These are phyloP conservation scores for Gephyroberyx darwinii DNA, from an alignment of 2,797 vertebrate genomes.

Conservation along the genomic window DNA sequence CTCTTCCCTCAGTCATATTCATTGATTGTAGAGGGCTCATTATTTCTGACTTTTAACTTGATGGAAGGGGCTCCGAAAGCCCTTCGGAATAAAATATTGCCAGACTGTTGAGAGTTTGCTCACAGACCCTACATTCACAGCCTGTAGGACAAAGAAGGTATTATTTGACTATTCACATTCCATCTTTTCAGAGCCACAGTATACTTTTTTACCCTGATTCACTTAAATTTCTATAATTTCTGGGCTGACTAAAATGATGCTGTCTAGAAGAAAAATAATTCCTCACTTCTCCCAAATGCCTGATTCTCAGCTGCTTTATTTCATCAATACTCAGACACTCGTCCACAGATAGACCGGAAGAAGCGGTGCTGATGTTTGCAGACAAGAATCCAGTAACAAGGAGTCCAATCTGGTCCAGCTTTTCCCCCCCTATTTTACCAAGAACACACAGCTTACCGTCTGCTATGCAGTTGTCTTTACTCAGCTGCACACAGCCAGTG, in stretches of 20 bases:
- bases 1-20: conserved; percentile 65
- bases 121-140: conserved; percentile 35
- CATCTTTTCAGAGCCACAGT: conserved; percentile 35
- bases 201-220: conserved; percentile 54
- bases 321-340: conserved; percentile 71
- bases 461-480: conserved; percentile 60
- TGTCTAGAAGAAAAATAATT: conserved; percentile 64
- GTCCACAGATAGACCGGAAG: conserved; percentile 66
- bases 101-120: conserved; percentile 57
- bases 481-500: conserved; percentile 60
- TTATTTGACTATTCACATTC: conserved; percentile 51
- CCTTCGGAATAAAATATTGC: conserved; percentile 59
- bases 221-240: conserved; percentile 59
- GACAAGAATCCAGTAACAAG: conserved; percentile 64
- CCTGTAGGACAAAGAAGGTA: conserved; percentile 46
- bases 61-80: conserved; percentile 60
- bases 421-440: conserved; percentile 40
- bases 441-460: conserved; percentile 54
- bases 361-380: conserved; percentile 58
- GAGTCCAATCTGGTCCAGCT: conserved; percentile 69
- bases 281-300: conserved; percentile 46
- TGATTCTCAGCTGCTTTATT: conserved; percentile 69
- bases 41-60: conserved; percentile 74
- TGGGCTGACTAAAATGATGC: conserved; percentile 59
- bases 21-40: conserved; percentile 75